Percentiles rank a stretch among this genome's conserved stretches.
Conservation (phyloP, 2,888 invertebrate genomes). For the Campoletis raptor region DNA sequence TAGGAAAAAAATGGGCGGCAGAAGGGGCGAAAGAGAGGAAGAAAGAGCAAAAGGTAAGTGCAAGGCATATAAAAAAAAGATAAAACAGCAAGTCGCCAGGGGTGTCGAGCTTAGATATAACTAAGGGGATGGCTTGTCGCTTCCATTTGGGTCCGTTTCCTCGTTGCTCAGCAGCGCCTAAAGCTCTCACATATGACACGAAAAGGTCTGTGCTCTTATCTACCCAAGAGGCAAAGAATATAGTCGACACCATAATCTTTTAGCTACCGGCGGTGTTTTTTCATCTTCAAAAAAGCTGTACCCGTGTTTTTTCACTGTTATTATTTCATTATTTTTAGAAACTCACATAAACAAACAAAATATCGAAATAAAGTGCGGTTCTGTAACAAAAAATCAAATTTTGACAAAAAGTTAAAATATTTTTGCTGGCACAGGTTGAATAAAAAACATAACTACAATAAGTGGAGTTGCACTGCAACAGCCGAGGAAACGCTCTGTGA, state of each 20-base stretch:
- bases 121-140: conserved; percentile 41
- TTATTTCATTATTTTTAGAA: not conserved
- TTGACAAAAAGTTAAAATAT: not conserved
- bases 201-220: conserved; percentile 47
- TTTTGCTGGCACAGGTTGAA: not conserved
- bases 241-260: conserved; percentile 33
- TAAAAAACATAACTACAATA: conserved; percentile 5
- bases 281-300: conserved; percentile 30
- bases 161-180: conserved; percentile 41
- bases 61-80: conserved; percentile 24
- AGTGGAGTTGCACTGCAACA: not conserved
- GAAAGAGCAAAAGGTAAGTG: conserved; percentile 19
- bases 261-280: conserved; percentile 37
- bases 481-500: conserved; percentile 5
- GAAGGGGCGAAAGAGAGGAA: not conserved
- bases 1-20: conserved; percentile 6
- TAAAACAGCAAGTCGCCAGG: conserved; percentile 23
- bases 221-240: conserved; percentile 13
- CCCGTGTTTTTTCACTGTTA: not conserved
- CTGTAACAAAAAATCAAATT: not conserved
- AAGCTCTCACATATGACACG: conserved; percentile 41
- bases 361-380: not conserved
- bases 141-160: conserved; percentile 38
- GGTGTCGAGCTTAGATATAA: conserved; percentile 35
- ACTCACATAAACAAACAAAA: not conserved